Evolutionary conservation across 2,797 vertebrate species (phyloP).

Genomic region (Aeoliscus strigatus): DNA sequence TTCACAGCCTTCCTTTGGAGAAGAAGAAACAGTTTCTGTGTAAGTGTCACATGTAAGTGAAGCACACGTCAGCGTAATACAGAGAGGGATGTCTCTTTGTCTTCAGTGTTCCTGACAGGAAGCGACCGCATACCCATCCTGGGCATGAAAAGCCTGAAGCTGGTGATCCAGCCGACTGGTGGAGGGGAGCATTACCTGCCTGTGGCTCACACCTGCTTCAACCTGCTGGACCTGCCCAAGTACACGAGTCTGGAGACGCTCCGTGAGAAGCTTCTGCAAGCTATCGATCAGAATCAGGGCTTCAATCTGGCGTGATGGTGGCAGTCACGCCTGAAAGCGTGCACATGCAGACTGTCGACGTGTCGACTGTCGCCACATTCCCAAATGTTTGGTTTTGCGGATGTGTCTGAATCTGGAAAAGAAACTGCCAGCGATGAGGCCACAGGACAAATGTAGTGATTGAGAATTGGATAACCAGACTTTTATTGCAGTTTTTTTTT

Average conservation of each 20-base stretch:
- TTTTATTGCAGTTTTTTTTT: too few relatives aligned
- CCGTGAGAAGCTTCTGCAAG: constrained; percentile 81
- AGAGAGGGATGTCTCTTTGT: too few relatives aligned
- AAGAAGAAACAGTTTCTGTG: constrained; percentile 97
- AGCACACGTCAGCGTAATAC: too few relatives aligned
- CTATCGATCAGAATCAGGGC: constrained; percentile 94
- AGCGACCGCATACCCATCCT: constrained; percentile 97
- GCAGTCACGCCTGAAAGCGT: too few relatives aligned
- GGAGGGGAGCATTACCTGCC: constrained; percentile 89
- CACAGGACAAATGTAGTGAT: too few relatives aligned
- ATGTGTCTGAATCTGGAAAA: too few relatives aligned
- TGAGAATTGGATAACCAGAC: too few relatives aligned
- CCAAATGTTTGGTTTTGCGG: too few relatives aligned
- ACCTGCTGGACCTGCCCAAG: constrained; percentile 93
- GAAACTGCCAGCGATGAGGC: too few relatives aligned
- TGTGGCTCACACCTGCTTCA: constrained; percentile 97
- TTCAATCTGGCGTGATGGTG: constrained; percentile 94
- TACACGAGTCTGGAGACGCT: constrained; percentile 93
- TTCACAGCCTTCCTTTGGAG: constrained; percentile 92
- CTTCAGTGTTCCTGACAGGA: constrained; percentile 96
- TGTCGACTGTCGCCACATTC: too few relatives aligned
- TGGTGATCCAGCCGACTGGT: constrained; percentile 90
- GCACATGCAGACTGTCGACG: too few relatives aligned
- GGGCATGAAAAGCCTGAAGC: constrained; percentile 92
- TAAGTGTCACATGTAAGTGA: constrained; percentile 76